Conservation (phyloP, 2,113 vertebrate genomes). For the Blennius ocellaris region DNA sequence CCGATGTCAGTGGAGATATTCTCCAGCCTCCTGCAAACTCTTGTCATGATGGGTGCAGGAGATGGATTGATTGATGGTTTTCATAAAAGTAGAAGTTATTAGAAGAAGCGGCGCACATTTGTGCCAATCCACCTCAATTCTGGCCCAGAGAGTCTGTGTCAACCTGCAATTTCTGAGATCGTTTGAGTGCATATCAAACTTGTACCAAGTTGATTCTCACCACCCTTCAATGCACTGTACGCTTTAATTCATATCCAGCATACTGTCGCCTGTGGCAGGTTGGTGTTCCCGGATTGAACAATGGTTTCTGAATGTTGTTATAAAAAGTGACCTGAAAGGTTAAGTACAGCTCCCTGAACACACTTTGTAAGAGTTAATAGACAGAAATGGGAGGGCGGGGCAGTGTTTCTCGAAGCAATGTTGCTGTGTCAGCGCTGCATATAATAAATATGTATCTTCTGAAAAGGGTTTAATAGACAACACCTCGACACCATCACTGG, state of each 20-base stretch:
- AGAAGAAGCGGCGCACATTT: neutral
- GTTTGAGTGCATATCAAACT: neutral
- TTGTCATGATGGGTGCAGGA: too few species aligned
- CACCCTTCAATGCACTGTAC: neutral
- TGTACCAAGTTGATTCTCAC: too few species aligned
- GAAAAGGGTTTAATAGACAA: slow-evolving; percentile 36
- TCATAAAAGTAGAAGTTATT: too few species aligned
- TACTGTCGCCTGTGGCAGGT: neutral
- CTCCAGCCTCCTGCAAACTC: too few species aligned
- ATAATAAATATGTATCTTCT: slow-evolving; percentile 22
- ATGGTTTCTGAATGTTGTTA: slow-evolving; percentile 18
- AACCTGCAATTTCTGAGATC: slow-evolving; percentile 5
- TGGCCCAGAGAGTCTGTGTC: neutral
- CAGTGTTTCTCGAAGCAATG: neutral
- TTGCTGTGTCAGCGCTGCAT: slow-evolving; percentile 3
- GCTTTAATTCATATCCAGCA: neutral
- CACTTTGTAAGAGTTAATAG: slow-evolving; percentile 31
- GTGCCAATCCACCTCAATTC: neutral
- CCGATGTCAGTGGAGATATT: too few species aligned
- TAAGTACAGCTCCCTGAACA: slow-evolving; percentile 23
- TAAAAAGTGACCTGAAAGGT: slow-evolving; percentile 37
- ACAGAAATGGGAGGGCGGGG: neutral
- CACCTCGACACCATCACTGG: slow-evolving; percentile 16
- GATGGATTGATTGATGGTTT: too few species aligned
- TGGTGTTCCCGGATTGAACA: neutral